phyloP scores from a whole-genome alignment of 2,113 vertebrate genomes.

The Struthio camelus region DNA sequence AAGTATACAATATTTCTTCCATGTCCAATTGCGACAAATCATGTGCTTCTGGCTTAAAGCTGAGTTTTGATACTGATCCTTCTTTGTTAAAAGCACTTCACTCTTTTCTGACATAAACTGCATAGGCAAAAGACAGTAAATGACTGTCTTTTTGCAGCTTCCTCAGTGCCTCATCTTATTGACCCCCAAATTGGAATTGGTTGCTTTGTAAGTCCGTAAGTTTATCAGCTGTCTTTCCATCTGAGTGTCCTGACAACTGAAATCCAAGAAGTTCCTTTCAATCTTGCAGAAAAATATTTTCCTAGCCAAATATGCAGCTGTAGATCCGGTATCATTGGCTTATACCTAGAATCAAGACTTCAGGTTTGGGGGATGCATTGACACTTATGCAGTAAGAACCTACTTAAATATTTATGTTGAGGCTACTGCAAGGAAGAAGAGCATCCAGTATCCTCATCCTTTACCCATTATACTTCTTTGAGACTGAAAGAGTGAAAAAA shows the following conservation, averaged over 20 bases:
- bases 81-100: neutral
- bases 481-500: neutral
- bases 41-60: neutral
- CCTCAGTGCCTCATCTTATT: neutral
- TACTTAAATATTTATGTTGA: neutral
- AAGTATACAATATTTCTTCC: neutral
- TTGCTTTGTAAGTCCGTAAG: neutral
- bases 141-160: neutral
- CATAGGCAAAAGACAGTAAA: neutral
- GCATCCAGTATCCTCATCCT: neutral
- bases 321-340: neutral
- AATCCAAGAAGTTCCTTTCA: neutral
- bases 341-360: neutral
- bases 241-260: neutral
- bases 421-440: neutral
- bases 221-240: neutral
- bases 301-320: neutral
- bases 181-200: neutral
- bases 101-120: neutral
- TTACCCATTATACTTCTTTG: neutral
- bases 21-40: neutral
- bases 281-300: neutral
- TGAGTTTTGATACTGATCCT: neutral
- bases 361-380: neutral
- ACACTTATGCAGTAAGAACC: neutral